Evolutionary conservation across 2,113 vertebrate species (phyloP).

Genomic region (Neodontobutis hainanensis): DNA sequence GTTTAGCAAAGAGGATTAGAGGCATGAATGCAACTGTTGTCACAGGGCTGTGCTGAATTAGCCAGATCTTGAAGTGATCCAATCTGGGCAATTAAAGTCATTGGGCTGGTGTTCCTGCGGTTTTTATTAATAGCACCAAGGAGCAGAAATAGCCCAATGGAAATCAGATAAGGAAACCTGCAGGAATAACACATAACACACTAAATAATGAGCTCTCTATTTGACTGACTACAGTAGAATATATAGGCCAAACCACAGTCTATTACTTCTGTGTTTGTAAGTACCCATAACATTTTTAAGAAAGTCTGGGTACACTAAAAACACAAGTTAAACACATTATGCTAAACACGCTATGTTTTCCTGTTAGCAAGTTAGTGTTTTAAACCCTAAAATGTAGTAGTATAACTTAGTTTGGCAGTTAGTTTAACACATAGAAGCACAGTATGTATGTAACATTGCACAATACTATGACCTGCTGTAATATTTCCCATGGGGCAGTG

Average conservation of each 20-base stretch:
- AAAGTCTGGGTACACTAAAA: not conserved
- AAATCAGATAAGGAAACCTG: conserved; percentile 64
- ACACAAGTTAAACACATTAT: too few relatives aligned
- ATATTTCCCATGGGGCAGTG: too few relatives aligned
- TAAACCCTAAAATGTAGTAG: not conserved
- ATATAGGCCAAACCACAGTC: conserved; percentile 1
- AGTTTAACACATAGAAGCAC: too few relatives aligned
- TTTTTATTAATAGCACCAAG: conserved; percentile 49
- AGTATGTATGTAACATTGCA: too few relatives aligned
- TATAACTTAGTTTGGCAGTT: too few relatives aligned
- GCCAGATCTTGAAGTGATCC: conserved; percentile 37
- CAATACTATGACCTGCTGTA: too few relatives aligned
- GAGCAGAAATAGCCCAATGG: conserved; percentile 45
- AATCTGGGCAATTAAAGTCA: conserved; percentile 61
- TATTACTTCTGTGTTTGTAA: not conserved
- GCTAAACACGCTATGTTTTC: too few relatives aligned
- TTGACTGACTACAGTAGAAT: conserved; percentile 6
- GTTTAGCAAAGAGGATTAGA: conserved; percentile 25
- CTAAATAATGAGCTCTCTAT: conserved; percentile 45
- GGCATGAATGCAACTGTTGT: conserved; percentile 25
- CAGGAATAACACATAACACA: conserved; percentile 15
- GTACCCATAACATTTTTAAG: not conserved
- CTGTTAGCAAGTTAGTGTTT: not conserved
- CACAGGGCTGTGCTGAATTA: conserved; percentile 20
- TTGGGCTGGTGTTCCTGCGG: conserved; percentile 24